A percentile compares a stretch with the other conserved stretches of the same genome.
phyloP scores from a whole-genome alignment of 2,888 invertebrate species.

The Eubasilissa splendida region DNA sequence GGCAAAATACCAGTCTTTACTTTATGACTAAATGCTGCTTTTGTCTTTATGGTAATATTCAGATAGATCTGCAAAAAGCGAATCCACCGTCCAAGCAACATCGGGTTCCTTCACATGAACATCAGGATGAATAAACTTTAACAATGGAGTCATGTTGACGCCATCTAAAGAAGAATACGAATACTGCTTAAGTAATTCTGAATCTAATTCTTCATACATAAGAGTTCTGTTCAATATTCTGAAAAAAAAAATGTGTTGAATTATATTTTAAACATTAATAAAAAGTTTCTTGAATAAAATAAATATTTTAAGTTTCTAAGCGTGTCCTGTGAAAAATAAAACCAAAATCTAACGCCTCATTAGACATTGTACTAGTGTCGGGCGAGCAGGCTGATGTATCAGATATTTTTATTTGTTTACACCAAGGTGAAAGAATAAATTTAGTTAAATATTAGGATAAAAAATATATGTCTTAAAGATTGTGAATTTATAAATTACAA shows the following conservation, averaged over 20 bases:
- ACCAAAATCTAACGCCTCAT: too few species aligned
- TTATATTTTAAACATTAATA: background rate
- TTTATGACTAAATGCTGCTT: background rate
- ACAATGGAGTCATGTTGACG: constrained; percentile 52
- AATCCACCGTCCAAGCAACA: constrained; percentile 69
- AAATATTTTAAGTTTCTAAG: background rate
- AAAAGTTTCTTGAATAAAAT: background rate
- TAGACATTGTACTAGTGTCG: too few species aligned
- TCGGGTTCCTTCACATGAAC: constrained; percentile 67
- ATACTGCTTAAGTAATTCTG: constrained; percentile 66
- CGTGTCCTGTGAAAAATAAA: background rate
- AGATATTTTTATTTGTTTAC: too few species aligned
- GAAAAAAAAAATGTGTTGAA: background rate
- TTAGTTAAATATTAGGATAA: too few species aligned
- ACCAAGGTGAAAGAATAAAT: too few species aligned
- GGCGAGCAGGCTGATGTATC: too few species aligned
- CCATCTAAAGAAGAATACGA: constrained; percentile 52
- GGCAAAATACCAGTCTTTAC: background rate
- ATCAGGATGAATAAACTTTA: constrained; percentile 63
- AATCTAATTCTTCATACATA: constrained; percentile 57
- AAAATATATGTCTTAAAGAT: too few species aligned
- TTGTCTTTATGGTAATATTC: constrained; percentile 63
- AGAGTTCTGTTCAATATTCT: constrained; percentile 41
- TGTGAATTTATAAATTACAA: too few species aligned
- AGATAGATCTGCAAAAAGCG: constrained; percentile 66